Evolutionary conservation across 2,888 invertebrate species (phyloP).

Genomic region (Phalera bucephala): DNA sequence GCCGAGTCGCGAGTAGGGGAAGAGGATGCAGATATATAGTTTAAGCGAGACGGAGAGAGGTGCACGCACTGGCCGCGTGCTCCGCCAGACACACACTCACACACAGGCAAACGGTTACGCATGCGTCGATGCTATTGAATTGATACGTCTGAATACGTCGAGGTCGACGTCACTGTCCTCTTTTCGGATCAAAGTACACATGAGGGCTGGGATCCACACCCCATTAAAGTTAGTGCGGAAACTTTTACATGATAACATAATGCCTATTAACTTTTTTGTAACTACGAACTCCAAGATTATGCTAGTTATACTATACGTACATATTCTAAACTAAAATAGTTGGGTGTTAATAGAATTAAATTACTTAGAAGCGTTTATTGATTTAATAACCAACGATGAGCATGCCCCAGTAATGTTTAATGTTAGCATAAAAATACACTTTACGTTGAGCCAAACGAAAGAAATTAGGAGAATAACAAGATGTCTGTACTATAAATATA

Average conservation of each 20-base stretch:
- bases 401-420: neutral
- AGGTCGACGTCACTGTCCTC: slow-evolving; percentile 68
- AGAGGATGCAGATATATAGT: slow-evolving; percentile 47
- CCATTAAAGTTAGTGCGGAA: neutral
- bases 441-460: neutral
- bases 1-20: slow-evolving; percentile 36
- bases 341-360: too few relatives aligned
- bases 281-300: too few relatives aligned
- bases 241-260: neutral
- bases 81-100: slow-evolving; percentile 63
- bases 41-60: slow-evolving; percentile 55
- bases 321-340: too few relatives aligned
- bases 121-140: slow-evolving; percentile 66
- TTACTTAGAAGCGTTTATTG: neutral
- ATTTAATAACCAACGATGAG: neutral
- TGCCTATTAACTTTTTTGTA: neutral
- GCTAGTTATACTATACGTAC: too few relatives aligned
- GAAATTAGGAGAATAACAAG: neutral
- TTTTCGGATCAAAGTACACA: slow-evolving; percentile 56
- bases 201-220: slow-evolving; percentile 30
- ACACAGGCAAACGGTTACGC: slow-evolving; percentile 61
- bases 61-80: slow-evolving; percentile 72
- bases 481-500: too few relatives aligned
- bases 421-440: slow-evolving; percentile 2
- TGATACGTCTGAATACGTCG: slow-evolving; percentile 59